These are phyloP conservation scores for Latrodectus geometricus DNA, from an alignment of 1,140 invertebrate genomes.

Conservation along the genomic window DNA sequence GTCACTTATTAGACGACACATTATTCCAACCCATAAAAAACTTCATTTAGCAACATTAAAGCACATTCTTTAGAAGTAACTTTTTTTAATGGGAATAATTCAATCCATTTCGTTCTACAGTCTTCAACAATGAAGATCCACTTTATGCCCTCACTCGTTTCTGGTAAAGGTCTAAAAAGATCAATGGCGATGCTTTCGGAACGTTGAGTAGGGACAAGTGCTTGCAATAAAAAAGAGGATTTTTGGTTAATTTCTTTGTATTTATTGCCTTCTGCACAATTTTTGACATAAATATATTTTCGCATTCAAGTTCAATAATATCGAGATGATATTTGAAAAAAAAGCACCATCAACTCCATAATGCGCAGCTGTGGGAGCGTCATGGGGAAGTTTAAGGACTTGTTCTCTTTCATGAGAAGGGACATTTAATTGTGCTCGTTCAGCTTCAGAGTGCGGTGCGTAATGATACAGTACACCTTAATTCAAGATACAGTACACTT, in stretches of 20 bases:
- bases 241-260: constrained; percentile 17
- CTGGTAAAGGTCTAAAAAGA: too few relatives aligned
- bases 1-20: too few relatives aligned
- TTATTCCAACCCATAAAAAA: too few relatives aligned
- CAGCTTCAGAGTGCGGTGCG: neutral
- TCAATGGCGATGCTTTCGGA: constrained; percentile 7
- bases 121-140: neutral
- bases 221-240: neutral
- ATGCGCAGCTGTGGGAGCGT: neutral
- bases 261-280: constrained; percentile 1
- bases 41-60: too few relatives aligned
- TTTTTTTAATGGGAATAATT: too few relatives aligned
- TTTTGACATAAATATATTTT: constrained; percentile 12
- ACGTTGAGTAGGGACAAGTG: neutral
- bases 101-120: too few relatives aligned
- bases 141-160: too few relatives aligned
- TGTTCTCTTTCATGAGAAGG: neutral
- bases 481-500: neutral
- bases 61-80: too few relatives aligned
- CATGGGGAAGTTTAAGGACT: too few relatives aligned
- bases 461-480: constrained; percentile 5
- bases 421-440: neutral
- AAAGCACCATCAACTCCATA: neutral
- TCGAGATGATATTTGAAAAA: neutral
- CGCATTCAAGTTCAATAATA: neutral